Evolutionary conservation across 2,888 invertebrate genomes (phyloP), one percentile per base, ranked within the genome.

Genomic region (Ferdinandea cuprea): DNA sequence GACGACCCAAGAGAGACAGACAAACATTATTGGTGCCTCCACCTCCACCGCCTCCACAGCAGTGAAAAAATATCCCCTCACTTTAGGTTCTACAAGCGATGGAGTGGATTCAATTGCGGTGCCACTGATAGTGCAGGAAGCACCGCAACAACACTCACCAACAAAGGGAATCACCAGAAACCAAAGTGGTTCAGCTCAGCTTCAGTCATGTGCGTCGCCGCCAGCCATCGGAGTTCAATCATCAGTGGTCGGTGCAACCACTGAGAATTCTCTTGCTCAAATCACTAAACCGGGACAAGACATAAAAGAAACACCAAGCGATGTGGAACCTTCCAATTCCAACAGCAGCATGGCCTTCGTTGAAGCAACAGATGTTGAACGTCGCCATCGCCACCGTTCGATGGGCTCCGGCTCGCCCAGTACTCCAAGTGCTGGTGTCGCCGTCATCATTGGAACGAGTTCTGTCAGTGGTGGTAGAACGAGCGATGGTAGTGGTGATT

Each of bases 171-270:
- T 30, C 56, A 30, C 68, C 48, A 69, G 19, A 3, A 46, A 50
- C 19, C 52, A 32, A 44, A 46, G 68, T 52, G 59, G 28, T 37
- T 54, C 63, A 3, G 28, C 30, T 65, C 46, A 66, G 77, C 54
- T 76, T 48, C 81, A 77, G 32, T 81, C 81, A 77, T 81, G 81
- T 76, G 76, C 71, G 76, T 81, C 81, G 71, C 71, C 46, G 71
- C 46, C 52, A 54, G 13, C 61, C 54, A 50, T 42, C 46, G 44
- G 59, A 76, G 76, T 76, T 71, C 54, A 81, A 35, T 69, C 52
- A 71, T 72, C 65, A 61, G 30, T 59, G 17, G 30, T 15, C 28
- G 59, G 11, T 15, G 46, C 25, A 46, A 35, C 46, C 8, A 37
- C 17, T 9, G 17, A 3, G 19, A 48, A 42, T 54, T 42, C 44